Evolutionary conservation across 1,140 invertebrate genomes (phyloP).

Genomic region (Apis cerana): DNA sequence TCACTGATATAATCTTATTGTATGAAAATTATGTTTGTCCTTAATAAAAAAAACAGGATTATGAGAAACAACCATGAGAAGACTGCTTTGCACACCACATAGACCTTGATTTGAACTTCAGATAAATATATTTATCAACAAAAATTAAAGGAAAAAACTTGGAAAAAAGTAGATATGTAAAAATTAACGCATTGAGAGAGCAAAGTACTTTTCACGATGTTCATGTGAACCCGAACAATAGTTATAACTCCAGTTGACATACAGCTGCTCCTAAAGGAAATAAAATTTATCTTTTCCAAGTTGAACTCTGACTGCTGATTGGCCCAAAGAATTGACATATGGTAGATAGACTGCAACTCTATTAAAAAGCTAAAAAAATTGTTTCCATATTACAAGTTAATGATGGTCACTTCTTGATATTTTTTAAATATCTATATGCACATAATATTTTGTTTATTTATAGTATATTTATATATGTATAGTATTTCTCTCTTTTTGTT

Average conservation of each 20-base stretch:
- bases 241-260: slow-evolving; percentile 79
- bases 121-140: slow-evolving; percentile 48
- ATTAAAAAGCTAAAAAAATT: slow-evolving; percentile 74
- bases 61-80: slow-evolving; percentile 60
- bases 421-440: slow-evolving; percentile 56
- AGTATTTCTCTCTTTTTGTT: slow-evolving; percentile 59
- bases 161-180: slow-evolving; percentile 52
- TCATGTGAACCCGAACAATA: slow-evolving; percentile 72
- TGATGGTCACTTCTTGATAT: slow-evolving; percentile 54
- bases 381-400: slow-evolving; percentile 65
- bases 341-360: slow-evolving; percentile 78
- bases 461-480: slow-evolving; percentile 61
- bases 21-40: slow-evolving; percentile 47
- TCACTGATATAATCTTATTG: slow-evolving; percentile 45
- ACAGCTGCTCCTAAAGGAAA: slow-evolving; percentile 80
- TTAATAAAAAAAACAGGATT: slow-evolving; percentile 60
- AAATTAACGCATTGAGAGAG: slow-evolving; percentile 65
- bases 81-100: slow-evolving; percentile 62
- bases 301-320: slow-evolving; percentile 78
- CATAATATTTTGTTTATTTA: slow-evolving; percentile 61
- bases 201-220: slow-evolving; percentile 68
- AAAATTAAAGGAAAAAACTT: slow-evolving; percentile 51
- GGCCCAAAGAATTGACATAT: slow-evolving; percentile 77
- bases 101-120: slow-evolving; percentile 62
- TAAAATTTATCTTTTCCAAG: slow-evolving; percentile 77